phyloP scores from a whole-genome alignment of 2,888 invertebrate genomes.

The Strigamia crassipes region DNA sequence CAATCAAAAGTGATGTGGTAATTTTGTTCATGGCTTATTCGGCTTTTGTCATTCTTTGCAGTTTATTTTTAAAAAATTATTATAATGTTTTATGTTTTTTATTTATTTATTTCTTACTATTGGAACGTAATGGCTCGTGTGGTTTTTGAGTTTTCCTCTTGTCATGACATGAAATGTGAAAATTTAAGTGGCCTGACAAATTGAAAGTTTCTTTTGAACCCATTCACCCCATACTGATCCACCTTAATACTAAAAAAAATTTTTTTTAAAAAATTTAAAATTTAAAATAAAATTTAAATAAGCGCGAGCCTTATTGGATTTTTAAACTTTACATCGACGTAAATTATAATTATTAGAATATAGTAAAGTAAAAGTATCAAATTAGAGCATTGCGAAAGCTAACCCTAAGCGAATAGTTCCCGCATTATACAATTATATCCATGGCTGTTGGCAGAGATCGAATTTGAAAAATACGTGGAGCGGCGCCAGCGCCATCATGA shows the following conservation, averaged over 20 bases:
- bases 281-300: background rate
- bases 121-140: constrained; percentile 12
- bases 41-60: constrained; percentile 32
- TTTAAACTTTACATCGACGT: background rate
- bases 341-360: no score
- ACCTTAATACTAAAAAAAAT: background rate
- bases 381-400: background rate
- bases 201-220: background rate
- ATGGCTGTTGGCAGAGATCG: constrained; percentile 53
- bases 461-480: constrained; percentile 54
- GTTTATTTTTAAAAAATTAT: constrained; percentile 48
- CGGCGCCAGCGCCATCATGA: constrained; percentile 55
- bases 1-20: constrained; percentile 15
- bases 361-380: background rate
- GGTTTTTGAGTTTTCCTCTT: constrained; percentile 17
- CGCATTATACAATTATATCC: background rate
- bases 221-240: background rate
- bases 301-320: background rate
- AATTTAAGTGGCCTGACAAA: background rate
- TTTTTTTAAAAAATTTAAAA: no score
- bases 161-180: constrained; percentile 39
- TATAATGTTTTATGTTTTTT: background rate
- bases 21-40: constrained; percentile 5
- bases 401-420: background rate
- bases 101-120: background rate